phyloP scores from a whole-genome alignment of 2,888 invertebrate genomes.

The Aphodius sticticus region DNA sequence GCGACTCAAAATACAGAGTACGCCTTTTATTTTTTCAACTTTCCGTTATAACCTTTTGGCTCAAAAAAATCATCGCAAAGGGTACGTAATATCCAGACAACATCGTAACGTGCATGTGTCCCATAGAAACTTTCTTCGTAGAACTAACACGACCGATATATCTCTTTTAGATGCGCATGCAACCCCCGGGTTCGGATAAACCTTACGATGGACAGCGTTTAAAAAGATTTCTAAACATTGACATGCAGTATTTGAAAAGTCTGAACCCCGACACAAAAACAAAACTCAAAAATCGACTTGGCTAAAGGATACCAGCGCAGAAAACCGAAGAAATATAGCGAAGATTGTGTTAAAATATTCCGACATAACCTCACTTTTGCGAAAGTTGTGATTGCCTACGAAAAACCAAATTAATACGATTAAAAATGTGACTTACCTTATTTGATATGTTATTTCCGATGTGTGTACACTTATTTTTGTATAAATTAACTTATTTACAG shows the following conservation, averaged over 20 bases:
- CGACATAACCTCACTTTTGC: too few relatives aligned
- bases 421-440: neutral
- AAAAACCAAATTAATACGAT: neutral
- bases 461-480: neutral
- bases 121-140: neutral
- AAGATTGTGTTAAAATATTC: neutral
- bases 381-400: neutral
- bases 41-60: neutral
- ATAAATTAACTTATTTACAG: neutral
- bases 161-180: slow-evolving; percentile 68
- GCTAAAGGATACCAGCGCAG: neutral
- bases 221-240: slow-evolving; percentile 62
- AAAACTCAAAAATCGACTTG: slow-evolving; percentile 33
- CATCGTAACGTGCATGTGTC: neutral
- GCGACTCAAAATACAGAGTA: too few relatives aligned
- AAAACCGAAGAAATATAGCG: neutral
- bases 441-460: too few relatives aligned
- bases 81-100: neutral
- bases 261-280: slow-evolving; percentile 32
- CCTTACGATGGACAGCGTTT: slow-evolving; percentile 64
- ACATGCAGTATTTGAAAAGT: slow-evolving; percentile 56
- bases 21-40: neutral
- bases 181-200: slow-evolving; percentile 71
- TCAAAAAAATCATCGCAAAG: neutral
- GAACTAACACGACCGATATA: slow-evolving; percentile 28